Conservation (phyloP, 2,113 vertebrate species). For the Hemichromis elongatus region DNA sequence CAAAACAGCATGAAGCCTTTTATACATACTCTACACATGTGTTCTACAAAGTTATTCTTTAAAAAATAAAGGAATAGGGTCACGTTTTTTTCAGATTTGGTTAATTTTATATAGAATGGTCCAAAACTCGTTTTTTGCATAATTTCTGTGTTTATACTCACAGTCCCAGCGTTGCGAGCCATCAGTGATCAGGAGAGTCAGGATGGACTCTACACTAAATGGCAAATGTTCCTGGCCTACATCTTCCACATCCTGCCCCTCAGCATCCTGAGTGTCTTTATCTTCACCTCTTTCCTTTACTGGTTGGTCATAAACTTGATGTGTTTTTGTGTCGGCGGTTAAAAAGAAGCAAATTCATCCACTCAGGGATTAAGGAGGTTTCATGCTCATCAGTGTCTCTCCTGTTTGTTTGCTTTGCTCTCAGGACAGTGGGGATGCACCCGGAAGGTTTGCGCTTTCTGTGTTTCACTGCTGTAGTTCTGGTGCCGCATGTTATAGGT, state of each 20-base stretch:
- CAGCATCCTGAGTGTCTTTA: conserved; percentile 80
- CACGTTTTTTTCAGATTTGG: neutral
- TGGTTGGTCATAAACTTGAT: conserved; percentile 74
- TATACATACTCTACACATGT: neutral
- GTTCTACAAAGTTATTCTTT: neutral
- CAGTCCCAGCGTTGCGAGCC: conserved; percentile 85
- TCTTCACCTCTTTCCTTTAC: conserved; percentile 87
- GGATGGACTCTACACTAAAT: conserved; percentile 90
- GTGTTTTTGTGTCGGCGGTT: neutral
- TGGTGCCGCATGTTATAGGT: conserved; percentile 84
- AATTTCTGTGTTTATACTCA: neutral
- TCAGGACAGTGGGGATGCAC: conserved; percentile 84
- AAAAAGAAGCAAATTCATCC: neutral
- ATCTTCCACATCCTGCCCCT: conserved; percentile 88
- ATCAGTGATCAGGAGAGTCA: conserved; percentile 91
- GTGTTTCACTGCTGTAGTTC: conserved; percentile 82
- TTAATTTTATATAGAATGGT: neutral
- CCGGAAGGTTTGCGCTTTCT: conserved; percentile 83
- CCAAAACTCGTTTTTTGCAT: neutral
- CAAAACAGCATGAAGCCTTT: neutral
- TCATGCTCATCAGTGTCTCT: neutral
- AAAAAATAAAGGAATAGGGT: neutral
- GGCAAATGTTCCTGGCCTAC: conserved; percentile 95
- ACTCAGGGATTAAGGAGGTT: neutral
- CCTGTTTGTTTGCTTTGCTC: neutral